Evolutionary conservation across 2,888 invertebrate genomes (phyloP).

Genomic region (Ophioninae sp.): DNA sequence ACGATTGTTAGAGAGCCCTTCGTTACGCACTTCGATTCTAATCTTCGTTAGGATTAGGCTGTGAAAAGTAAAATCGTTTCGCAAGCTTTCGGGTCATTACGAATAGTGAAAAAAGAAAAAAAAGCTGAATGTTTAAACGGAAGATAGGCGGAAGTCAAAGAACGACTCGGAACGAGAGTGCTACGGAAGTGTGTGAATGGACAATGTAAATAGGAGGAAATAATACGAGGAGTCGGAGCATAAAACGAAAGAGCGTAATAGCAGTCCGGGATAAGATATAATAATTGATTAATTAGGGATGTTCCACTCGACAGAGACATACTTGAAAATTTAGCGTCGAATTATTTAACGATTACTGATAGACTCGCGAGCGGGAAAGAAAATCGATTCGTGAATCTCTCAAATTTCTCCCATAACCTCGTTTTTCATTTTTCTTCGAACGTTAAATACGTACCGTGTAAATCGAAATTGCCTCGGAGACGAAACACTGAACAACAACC

Average conservation of each 20-base stretch:
- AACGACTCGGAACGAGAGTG: not conserved
- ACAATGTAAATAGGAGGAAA: slow-evolving; percentile 49
- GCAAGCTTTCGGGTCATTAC: slow-evolving; percentile 38
- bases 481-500: not conserved
- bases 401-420: not conserved
- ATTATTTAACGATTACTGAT: not conserved
- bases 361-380: not conserved
- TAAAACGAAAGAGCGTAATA: slow-evolving; percentile 63
- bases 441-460: not conserved
- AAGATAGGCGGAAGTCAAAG: not conserved
- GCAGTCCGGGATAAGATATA: slow-evolving; percentile 43
- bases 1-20: slow-evolving; percentile 68
- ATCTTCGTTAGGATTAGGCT: slow-evolving; percentile 69
- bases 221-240: slow-evolving; percentile 66
- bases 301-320: slow-evolving; percentile 59
- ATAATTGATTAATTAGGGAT: slow-evolving; percentile 55
- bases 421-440: not conserved
- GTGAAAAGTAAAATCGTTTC: slow-evolving; percentile 50
- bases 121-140: not conserved
- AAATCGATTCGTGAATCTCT: not conserved
- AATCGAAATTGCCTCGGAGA: not conserved
- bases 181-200: slow-evolving; percentile 8
- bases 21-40: slow-evolving; percentile 72
- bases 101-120: slow-evolving; percentile 29
- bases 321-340: slow-evolving; percentile 40